Percentiles rank a stretch among this genome's conserved stretches.
These are phyloP conservation scores for Malthinus flaveolus DNA, from an alignment of 2,888 invertebrate genomes.

Conservation along the genomic window DNA sequence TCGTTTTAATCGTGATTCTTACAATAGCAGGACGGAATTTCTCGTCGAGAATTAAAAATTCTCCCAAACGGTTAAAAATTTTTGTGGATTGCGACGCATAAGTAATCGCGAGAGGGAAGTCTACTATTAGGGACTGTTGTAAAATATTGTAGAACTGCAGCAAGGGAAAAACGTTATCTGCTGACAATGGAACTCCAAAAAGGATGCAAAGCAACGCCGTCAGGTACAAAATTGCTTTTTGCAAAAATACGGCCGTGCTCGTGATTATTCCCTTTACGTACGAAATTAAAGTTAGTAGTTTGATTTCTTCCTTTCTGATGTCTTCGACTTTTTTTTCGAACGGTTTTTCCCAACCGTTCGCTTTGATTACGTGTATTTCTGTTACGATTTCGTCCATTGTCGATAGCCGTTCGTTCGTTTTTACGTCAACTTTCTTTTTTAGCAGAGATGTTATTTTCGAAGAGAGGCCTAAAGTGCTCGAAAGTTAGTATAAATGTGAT, in stretches of 20 bases:
- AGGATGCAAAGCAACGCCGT: constrained; percentile 76
- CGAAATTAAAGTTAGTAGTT: constrained; percentile 49
- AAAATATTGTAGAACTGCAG: constrained; percentile 57
- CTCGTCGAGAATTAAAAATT: constrained; percentile 62
- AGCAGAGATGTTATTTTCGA: constrained; percentile 37
- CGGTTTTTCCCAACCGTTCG: constrained; percentile 74
- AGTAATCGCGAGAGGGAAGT: constrained; percentile 61
- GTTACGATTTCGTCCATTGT: constrained; percentile 72
- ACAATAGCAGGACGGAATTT: constrained; percentile 46
- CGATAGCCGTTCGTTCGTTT: constrained; percentile 65
- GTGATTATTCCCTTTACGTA: constrained; percentile 69
- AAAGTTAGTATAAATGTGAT: background rate
- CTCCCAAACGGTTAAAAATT: constrained; percentile 59
- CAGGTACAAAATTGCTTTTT: constrained; percentile 77
- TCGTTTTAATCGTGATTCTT: constrained; percentile 17
- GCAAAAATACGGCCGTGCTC: constrained; percentile 78
- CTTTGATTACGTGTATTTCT: constrained; percentile 72
- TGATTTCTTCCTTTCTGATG: constrained; percentile 33
- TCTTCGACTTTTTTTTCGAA: constrained; percentile 54
- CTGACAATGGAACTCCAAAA: constrained; percentile 64
- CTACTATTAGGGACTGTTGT: constrained; percentile 61
- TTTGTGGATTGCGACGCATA: constrained; percentile 63
- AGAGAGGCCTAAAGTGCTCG: constrained; percentile 25
- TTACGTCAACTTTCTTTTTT: constrained; percentile 51
- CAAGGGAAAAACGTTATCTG: constrained; percentile 51